These are phyloP conservation scores for Tetrax tetrax DNA, from an alignment of 2,113 vertebrate genomes.

Conservation along the genomic window DNA sequence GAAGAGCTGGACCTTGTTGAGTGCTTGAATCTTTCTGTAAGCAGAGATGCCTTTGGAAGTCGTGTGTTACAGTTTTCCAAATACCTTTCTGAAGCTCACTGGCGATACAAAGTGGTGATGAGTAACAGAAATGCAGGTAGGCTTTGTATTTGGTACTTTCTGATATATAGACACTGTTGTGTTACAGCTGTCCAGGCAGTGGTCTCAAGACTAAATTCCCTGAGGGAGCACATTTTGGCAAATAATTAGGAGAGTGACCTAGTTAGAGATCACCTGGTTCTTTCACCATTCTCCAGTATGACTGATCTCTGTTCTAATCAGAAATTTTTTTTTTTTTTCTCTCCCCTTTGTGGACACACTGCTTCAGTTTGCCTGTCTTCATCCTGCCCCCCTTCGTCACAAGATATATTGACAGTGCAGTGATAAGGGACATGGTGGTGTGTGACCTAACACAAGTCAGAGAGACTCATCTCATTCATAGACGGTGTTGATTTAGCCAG, in stretches of 20 bases:
- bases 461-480: not conserved
- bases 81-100: slow-evolving; percentile 91
- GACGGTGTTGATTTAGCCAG: not conserved
- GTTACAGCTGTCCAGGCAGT: not conserved
- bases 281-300: not conserved
- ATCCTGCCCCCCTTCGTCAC: not conserved
- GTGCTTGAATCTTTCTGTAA: slow-evolving; percentile 80
- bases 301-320: not conserved
- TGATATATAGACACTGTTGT: not conserved
- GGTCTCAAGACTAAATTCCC: not conserved
- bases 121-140: slow-evolving; percentile 86
- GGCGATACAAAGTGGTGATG: slow-evolving; percentile 91
- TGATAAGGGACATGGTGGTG: not conserved
- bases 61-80: slow-evolving; percentile 87
- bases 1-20: slow-evolving; percentile 76
- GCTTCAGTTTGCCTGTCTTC: not conserved
- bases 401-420: not conserved
- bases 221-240: not conserved
- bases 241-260: not conserved
- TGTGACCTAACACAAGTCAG: not conserved
- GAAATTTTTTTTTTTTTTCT: not conserved
- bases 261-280: not conserved
- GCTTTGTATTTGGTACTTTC: not conserved
- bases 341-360: not conserved
- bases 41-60: slow-evolving; percentile 77